Evolutionary conservation across 2,113 vertebrate species (phyloP), one percentile per base, ranked within the genome.

Genomic region (Nesospiza acunhae): DNA sequence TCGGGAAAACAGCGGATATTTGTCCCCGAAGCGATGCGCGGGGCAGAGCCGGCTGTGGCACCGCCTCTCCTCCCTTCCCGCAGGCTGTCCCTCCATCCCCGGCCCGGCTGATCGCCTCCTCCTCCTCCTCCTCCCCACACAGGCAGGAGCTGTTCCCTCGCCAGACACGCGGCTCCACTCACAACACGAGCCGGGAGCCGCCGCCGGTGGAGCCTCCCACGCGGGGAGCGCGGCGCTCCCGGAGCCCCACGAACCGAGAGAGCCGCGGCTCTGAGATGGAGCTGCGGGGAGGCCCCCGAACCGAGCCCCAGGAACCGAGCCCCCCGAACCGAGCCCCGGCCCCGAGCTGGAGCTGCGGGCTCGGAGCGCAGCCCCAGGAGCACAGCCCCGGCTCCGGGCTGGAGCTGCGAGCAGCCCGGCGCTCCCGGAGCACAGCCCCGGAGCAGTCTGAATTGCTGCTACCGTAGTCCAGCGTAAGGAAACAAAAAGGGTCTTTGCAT

Each of bases 1-100:
- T 23, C 4, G 8, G 20, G 56, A 28, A 16, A 68, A 28, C 3
- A 26, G 52, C 0, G n/a, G 37, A 30, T 22, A 2, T 7, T 49
- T 35, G 66, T 16, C 63, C 52, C 82, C 9, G 58, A 11, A 11
- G 76, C 0, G 26, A 24, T 4, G 41, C 59, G 12, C 27, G 0
- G 41, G 35, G 60, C 53, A 12, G 56, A 42, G 69, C 66, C 1
- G 17, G 62, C 44, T 72, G 2, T 11, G 39, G 50, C 64, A 28
- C 8, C 41, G 0, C 41, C 37, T 39, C 84, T 37, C 70, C 56
- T 64, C 37, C n/a, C 41, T 28, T 31, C 28, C 50, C 3, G 6
- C 46, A 1, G 42, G 23, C 7, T 28, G 53, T 39, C 44, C 44
- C 35, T 33, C 44, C 75, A 26, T 24, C 42, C 63, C 53, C 0